Percentiles rank a stretch among this genome's conserved stretches.
Evolutionary conservation across 1,140 invertebrate genomes (phyloP).

Genomic region (Fopius arisanus): DNA sequence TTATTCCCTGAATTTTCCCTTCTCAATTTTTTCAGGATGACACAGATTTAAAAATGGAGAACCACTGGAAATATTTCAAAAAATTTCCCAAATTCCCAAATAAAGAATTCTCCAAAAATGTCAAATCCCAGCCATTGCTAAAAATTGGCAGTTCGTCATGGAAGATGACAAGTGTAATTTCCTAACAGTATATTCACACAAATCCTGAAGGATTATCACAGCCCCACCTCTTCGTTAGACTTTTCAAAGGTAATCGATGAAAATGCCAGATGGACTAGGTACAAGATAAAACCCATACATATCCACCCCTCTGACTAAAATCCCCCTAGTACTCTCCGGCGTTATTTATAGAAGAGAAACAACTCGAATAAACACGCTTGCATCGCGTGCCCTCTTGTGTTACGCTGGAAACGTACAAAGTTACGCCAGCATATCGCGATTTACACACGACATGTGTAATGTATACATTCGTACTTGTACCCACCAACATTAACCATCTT

Average conservation of each 20-base stretch:
- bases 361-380: constrained; percentile 9
- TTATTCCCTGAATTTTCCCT: too few species aligned
- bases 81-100: too few species aligned
- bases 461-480: neutral
- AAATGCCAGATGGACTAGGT: neutral
- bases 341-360: constrained; percentile 12
- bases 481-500: neutral
- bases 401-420: constrained; percentile 11
- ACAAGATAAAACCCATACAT: constrained; percentile 1
- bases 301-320: neutral
- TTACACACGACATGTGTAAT: constrained; percentile 12
- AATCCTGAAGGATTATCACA: neutral
- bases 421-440: constrained; percentile 14
- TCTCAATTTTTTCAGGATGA: too few species aligned
- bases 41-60: too few species aligned
- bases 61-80: too few species aligned
- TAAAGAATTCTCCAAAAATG: too few species aligned
- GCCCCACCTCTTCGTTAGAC: neutral
- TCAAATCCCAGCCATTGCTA: too few species aligned
- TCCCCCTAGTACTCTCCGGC: neutral
- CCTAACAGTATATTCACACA: too few species aligned
- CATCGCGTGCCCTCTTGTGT: neutral
- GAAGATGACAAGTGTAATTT: too few species aligned
- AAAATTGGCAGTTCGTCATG: too few species aligned
- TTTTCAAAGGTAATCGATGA: constrained; percentile 6